phyloP scores from a whole-genome alignment of 1,140 invertebrate species.

The Drosophila chauvacae region DNA sequence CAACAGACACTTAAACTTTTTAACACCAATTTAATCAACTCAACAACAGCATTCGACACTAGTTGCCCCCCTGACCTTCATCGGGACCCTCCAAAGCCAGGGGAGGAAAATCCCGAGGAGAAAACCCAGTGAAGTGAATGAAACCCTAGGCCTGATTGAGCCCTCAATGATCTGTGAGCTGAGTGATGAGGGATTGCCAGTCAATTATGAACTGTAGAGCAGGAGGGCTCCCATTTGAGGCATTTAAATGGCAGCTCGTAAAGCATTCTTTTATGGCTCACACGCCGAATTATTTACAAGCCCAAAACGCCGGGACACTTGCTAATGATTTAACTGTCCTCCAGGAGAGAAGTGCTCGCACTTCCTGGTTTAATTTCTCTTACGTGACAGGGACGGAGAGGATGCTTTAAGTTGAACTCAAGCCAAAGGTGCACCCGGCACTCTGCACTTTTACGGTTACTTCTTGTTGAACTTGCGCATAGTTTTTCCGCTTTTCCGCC shows the following conservation, averaged over 20 bases:
- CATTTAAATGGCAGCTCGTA: conserved; percentile 55
- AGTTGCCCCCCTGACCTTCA: conserved; percentile 25
- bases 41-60: conserved; percentile 49
- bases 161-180: conserved; percentile 48
- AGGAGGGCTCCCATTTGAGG: conserved; percentile 14
- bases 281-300: conserved; percentile 54
- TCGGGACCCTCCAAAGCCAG: background rate
- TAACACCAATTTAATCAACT: conserved; percentile 79
- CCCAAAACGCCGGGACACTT: conserved; percentile 20
- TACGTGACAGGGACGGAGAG: conserved; percentile 48
- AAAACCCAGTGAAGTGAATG: conserved; percentile 47
- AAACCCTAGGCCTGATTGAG: conserved; percentile 47
- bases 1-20: conserved; percentile 78
- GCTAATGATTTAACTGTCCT: conserved; percentile 67
- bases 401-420: conserved; percentile 44
- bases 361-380: conserved; percentile 73
- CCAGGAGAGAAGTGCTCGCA: conserved; percentile 36
- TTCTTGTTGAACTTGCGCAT: conserved; percentile 38
- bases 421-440: conserved; percentile 35
- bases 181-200: conserved; percentile 39
- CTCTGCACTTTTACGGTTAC: conserved; percentile 54
- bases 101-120: background rate
- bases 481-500: conserved; percentile 43
- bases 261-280: conserved; percentile 47
- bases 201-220: conserved; percentile 34